Conservation (phyloP, 2,888 invertebrate genomes). For the Pachycephus smyrnensis region DNA sequence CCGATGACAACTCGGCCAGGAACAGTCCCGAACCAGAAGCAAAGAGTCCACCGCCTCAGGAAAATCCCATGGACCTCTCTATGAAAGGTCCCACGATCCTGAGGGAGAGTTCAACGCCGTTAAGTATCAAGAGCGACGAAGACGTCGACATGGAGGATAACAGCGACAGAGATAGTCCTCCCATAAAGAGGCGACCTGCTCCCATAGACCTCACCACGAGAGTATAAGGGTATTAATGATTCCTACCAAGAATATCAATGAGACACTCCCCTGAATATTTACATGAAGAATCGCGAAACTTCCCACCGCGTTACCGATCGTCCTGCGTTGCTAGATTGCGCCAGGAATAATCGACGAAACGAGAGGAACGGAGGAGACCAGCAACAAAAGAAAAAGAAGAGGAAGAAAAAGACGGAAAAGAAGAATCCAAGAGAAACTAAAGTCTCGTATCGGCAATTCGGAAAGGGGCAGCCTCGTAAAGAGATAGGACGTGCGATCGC, state of each 20-base stretch:
- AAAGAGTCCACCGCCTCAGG: conserved; percentile 70
- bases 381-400: conserved; percentile 6
- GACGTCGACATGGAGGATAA: conserved; percentile 61
- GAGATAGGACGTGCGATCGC: neutral
- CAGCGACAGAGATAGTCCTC: conserved; percentile 68
- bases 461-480: neutral
- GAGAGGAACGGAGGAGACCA: neutral
- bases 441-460: neutral
- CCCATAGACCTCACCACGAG: conserved; percentile 55
- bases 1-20: conserved; percentile 59
- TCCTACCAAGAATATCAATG: neutral
- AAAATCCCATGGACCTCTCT: conserved; percentile 85
- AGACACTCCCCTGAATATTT: conserved; percentile 30
- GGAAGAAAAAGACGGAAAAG: conserved; percentile 11
- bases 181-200: conserved; percentile 66
- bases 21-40: conserved; percentile 70
- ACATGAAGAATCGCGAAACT: conserved; percentile 23
- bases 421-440: conserved; percentile 9
- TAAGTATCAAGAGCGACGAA: conserved; percentile 68
- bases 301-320: conserved; percentile 10
- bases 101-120: conserved; percentile 58
- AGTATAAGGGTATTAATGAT: neutral
- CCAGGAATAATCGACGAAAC: conserved; percentile 37
- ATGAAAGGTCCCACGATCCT: conserved; percentile 72
- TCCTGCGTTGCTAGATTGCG: conserved; percentile 36